Percentiles rank a stretch among this genome's conserved stretches.
Evolutionary conservation across 1,140 invertebrate genomes (phyloP).

Genomic region (Nasonia vitripennis): DNA sequence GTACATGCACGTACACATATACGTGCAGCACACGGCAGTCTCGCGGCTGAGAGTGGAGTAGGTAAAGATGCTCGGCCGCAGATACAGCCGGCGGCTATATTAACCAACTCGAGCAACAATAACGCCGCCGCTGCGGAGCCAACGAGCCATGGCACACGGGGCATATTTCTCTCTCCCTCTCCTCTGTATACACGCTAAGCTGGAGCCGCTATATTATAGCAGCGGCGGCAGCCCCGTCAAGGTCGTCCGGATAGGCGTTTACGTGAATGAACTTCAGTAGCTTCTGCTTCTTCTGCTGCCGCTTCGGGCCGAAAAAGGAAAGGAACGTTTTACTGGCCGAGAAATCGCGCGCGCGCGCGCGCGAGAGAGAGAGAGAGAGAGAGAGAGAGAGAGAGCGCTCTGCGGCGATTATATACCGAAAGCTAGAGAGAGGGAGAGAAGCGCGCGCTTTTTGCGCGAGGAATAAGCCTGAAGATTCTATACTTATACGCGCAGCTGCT

Average conservation of each 20-base stretch:
- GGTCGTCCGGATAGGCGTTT: slow-evolving; percentile 19
- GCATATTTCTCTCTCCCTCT: neutral
- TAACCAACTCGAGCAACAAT: slow-evolving; percentile 16
- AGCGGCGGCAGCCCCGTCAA: slow-evolving; percentile 11
- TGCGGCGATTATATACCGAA: too few relatives aligned
- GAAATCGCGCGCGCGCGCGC: neutral
- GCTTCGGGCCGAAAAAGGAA: slow-evolving; percentile 17
- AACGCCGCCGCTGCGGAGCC: neutral
- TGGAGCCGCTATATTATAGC: too few relatives aligned
- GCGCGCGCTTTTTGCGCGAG: neutral
- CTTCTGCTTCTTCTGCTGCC: slow-evolving; percentile 8
- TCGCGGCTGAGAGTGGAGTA: neutral
- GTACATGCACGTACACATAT: too few relatives aligned
- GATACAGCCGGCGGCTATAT: neutral
- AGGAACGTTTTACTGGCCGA: slow-evolving; percentile 12
- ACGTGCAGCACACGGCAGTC: neutral
- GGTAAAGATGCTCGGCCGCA: neutral
- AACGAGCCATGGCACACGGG: neutral
- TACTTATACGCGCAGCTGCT: too few relatives aligned
- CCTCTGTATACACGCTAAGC: neutral
- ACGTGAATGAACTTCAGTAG: slow-evolving; percentile 31
- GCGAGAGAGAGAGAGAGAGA: neutral
- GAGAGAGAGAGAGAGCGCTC: neutral
- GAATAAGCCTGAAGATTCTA: too few relatives aligned
- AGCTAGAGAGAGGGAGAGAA: too few relatives aligned